Evolutionary conservation across 2,113 vertebrate species (phyloP).

Genomic region (Stomatorhinus ivindoensis): DNA sequence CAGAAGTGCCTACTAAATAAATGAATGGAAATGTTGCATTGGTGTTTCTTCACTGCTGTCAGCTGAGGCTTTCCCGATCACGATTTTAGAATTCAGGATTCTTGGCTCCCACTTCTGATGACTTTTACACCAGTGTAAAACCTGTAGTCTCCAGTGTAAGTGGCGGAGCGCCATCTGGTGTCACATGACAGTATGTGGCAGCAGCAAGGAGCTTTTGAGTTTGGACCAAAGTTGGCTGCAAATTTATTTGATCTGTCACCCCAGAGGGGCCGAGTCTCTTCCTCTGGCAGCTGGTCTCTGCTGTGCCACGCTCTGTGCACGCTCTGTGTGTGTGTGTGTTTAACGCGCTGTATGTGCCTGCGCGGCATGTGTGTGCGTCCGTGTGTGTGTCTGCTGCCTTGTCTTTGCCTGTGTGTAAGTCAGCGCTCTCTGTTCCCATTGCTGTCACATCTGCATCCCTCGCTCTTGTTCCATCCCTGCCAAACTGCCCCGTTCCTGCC

Average conservation of each 20-base stretch:
- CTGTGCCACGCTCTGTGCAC: background rate
- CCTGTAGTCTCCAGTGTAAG: background rate
- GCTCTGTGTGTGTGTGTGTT: background rate
- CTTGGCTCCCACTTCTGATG: background rate
- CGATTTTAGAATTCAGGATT: background rate
- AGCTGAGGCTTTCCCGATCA: background rate
- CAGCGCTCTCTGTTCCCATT: constrained; percentile 50
- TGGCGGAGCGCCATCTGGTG: background rate
- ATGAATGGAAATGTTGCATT: background rate
- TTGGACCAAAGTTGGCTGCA: background rate
- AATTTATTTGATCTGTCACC: background rate
- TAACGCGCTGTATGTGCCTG: background rate
- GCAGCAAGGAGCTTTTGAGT: background rate
- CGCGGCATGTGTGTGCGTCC: background rate
- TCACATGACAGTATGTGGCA: background rate
- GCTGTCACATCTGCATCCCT: constrained; percentile 40
- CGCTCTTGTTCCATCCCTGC: constrained; percentile 12
- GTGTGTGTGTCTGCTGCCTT: background rate
- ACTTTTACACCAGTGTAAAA: background rate
- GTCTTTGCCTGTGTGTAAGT: constrained; percentile 26
- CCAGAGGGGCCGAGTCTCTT: background rate
- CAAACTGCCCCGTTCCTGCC: constrained; percentile 18
- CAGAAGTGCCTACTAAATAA: background rate
- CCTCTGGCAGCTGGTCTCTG: background rate
- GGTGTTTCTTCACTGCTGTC: background rate